A percentile compares a stretch with the other conserved stretches of the same genome.
Conservation (phyloP, 1,140 invertebrate genomes). For the Mycetomoellerius zeteki region DNA sequence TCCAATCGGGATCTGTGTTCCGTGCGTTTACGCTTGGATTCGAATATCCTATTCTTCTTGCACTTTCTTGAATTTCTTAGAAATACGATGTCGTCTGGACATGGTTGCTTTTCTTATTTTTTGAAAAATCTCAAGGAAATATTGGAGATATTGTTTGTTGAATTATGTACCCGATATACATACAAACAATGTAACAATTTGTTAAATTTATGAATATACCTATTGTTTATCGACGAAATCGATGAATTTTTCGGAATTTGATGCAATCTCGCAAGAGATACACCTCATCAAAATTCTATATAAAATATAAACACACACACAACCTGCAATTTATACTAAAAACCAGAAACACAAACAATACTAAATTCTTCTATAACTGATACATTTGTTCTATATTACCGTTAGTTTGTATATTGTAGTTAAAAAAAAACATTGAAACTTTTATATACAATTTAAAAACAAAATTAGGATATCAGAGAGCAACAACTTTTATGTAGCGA, state of each 20-base stretch:
- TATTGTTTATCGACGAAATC: background rate
- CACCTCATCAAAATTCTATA: background rate
- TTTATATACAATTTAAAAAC: background rate
- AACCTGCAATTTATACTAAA: slow-evolving; percentile 21
- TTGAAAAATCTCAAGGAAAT: slow-evolving; percentile 24
- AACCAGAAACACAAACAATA: background rate
- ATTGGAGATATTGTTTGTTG: background rate
- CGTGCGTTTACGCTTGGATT: slow-evolving; percentile 38
- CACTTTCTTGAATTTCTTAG: slow-evolving; percentile 8
- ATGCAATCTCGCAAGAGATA: background rate
- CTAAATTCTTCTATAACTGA: background rate
- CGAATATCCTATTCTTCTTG: slow-evolving; percentile 45
- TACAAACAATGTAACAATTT: background rate
- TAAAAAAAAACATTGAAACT: background rate
- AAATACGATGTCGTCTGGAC: slow-evolving; percentile 20
- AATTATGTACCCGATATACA: background rate
- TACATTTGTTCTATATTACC: background rate
- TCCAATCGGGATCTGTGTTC: slow-evolving; percentile 39
- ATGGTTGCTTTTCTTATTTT: slow-evolving; percentile 21
- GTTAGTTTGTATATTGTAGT: background rate
- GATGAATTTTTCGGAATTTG: slow-evolving; percentile 10
- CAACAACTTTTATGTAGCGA: background rate
- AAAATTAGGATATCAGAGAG: background rate
- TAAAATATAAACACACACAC: slow-evolving; percentile 33
- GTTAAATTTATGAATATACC: slow-evolving; percentile 16